Conservation (phyloP, 1,140 invertebrate species). For the Drosophila chauvacae region DNA sequence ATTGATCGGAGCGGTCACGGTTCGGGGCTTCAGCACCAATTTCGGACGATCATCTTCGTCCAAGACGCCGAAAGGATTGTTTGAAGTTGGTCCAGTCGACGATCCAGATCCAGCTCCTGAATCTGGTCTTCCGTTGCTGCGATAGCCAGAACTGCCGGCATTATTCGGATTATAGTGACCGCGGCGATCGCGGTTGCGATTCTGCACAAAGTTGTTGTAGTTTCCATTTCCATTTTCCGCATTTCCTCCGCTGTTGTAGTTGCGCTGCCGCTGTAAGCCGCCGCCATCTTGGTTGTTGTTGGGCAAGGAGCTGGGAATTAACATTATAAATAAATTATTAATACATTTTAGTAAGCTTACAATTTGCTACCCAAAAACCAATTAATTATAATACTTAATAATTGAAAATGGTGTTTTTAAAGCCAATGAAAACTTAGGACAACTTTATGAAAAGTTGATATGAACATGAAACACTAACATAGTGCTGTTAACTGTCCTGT, state of each 20-base stretch:
- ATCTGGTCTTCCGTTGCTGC: conserved; percentile 2
- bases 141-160: not conserved
- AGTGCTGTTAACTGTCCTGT: not conserved
- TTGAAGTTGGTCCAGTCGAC: not conserved
- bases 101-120: not conserved
- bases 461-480: not conserved
- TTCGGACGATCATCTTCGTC: conserved; percentile 91
- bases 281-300: conserved; percentile 22
- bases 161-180: conserved; percentile 71
- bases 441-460: too few relatives aligned
- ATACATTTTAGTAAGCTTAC: too few relatives aligned
- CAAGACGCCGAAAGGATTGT: not conserved
- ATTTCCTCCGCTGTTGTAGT: conserved; percentile 6
- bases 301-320: conserved; percentile 8
- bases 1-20: conserved; percentile 93
- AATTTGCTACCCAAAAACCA: too few relatives aligned
- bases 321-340: not conserved
- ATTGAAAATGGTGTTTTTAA: too few relatives aligned
- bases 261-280: conserved; percentile 4
- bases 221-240: conserved; percentile 31
- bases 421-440: too few relatives aligned
- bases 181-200: conserved; percentile 76
- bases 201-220: conserved; percentile 67
- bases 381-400: too few relatives aligned
- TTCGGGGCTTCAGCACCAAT: conserved; percentile 92